A percentile compares a stretch with the other conserved stretches of the same genome.
These are phyloP conservation scores for Thereva nobilitata DNA, from an alignment of 2,888 invertebrate genomes.

Conservation along the genomic window DNA sequence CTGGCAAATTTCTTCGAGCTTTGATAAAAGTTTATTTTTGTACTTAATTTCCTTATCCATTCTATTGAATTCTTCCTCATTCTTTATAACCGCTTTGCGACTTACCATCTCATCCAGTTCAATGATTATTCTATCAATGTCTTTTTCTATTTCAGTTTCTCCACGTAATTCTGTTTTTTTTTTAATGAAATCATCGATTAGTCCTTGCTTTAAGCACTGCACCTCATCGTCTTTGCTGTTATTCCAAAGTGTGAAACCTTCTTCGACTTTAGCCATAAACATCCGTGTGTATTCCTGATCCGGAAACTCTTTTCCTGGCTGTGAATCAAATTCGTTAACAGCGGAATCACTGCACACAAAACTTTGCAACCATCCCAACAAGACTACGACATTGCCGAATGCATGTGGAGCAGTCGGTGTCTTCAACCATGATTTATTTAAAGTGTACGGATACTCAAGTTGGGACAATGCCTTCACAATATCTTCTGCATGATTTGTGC, in stretches of 20 bases:
- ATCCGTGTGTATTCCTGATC: constrained; percentile 47
- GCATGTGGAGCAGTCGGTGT: constrained; percentile 55
- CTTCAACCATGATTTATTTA: constrained; percentile 56
- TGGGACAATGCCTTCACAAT: constrained; percentile 51
- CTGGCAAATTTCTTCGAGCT: too few species aligned
- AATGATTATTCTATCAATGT: constrained; percentile 43
- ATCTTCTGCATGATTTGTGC: constrained; percentile 52
- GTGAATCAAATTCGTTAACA: neutral
- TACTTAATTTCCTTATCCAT: constrained; percentile 45
- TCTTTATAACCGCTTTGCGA: constrained; percentile 32
- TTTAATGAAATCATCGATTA: constrained; percentile 47
- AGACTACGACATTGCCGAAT: constrained; percentile 51
- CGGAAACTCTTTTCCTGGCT: constrained; percentile 39
- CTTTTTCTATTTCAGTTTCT: constrained; percentile 44
- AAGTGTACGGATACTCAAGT: constrained; percentile 52
- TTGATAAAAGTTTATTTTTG: constrained; percentile 5
- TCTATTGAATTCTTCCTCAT: constrained; percentile 44
- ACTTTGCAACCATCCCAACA: constrained; percentile 53
- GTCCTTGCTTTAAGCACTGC: constrained; percentile 44
- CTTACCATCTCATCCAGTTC: neutral
- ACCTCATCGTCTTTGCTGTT: constrained; percentile 47
- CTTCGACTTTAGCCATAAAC: constrained; percentile 46
- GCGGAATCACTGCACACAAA: constrained; percentile 45
- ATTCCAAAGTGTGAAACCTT: constrained; percentile 47
- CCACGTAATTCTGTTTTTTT: constrained; percentile 45